These are phyloP conservation scores for Lepisosteus osseus DNA, from an alignment of 2,113 vertebrate species.

Conservation along the genomic window DNA sequence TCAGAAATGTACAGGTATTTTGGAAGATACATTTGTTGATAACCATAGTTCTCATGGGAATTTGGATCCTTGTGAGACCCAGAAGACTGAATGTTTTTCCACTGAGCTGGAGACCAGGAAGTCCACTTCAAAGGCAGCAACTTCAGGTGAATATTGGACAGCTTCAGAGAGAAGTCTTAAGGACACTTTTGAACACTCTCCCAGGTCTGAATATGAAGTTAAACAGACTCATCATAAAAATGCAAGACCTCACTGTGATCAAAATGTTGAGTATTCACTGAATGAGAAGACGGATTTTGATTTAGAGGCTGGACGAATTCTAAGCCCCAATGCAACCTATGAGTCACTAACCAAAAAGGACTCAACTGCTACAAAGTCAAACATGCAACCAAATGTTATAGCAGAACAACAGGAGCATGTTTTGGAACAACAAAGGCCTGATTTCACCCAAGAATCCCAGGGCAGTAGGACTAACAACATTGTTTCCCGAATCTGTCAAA, in stretches of 20 bases:
- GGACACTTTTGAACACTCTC: constrained; percentile 20
- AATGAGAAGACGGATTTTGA: constrained; percentile 24
- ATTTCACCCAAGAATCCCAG: constrained; percentile 32
- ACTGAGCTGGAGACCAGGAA: constrained; percentile 30
- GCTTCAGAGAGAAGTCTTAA: neutral
- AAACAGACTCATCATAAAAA: constrained; percentile 52
- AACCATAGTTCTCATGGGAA: constrained; percentile 1
- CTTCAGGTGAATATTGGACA: constrained; percentile 38
- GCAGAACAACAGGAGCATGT: constrained; percentile 35
- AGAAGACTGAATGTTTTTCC: constrained; percentile 17
- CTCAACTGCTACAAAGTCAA: neutral
- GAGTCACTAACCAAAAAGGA: neutral
- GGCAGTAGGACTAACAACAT: constrained; percentile 56
- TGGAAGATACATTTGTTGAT: constrained; percentile 8
- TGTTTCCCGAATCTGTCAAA: constrained; percentile 57
- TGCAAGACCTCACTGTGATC: constrained; percentile 31
- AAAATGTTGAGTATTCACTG: neutral
- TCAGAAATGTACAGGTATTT: constrained; percentile 15
- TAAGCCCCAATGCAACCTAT: too few relatives aligned
- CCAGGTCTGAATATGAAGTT: constrained; percentile 41
- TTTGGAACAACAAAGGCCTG: constrained; percentile 47
- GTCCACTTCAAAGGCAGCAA: constrained; percentile 32
- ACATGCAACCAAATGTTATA: constrained; percentile 19
- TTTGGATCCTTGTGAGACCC: constrained; percentile 20
- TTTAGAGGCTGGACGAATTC: constrained; percentile 31